Percentiles rank a stretch among this genome's conserved stretches.
These are phyloP conservation scores for Drosophila setifemur DNA, from an alignment of 1,140 invertebrate species.

Conservation along the genomic window DNA sequence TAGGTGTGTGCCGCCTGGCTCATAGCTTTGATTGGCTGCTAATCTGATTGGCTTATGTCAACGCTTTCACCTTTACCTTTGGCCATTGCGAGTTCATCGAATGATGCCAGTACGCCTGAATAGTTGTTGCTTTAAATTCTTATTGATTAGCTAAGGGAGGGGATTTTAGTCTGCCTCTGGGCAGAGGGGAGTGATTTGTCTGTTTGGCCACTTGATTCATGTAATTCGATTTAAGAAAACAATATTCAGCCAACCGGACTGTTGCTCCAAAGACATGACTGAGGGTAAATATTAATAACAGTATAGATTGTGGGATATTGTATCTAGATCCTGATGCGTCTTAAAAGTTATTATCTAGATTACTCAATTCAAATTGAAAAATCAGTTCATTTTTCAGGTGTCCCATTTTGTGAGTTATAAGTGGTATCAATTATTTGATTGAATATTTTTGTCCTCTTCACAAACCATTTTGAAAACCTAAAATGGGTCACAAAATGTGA, in stretches of 20 bases:
- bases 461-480: too few species aligned
- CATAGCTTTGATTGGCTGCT: slow-evolving; percentile 45
- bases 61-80: background rate
- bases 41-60: slow-evolving; percentile 34
- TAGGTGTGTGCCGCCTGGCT: slow-evolving; percentile 9
- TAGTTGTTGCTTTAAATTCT: slow-evolving; percentile 37
- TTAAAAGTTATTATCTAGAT: too few species aligned
- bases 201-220: background rate
- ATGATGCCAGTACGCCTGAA: slow-evolving; percentile 2
- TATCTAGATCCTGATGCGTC: too few species aligned
- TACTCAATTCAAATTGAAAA: too few species aligned
- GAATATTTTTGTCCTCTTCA: too few species aligned
- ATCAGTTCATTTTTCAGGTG: too few species aligned
- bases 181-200: background rate
- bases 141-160: slow-evolving; percentile 29
- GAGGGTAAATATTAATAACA: too few species aligned
- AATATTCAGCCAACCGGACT: background rate
- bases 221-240: slow-evolving; percentile 33
- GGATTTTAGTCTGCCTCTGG: background rate
- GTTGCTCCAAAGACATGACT: too few species aligned
- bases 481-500: too few species aligned
- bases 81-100: background rate
- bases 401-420: too few species aligned
- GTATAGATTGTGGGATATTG: too few species aligned
- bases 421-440: too few species aligned